These are phyloP conservation scores for Rhinella marina DNA, from an alignment of 2,797 vertebrate genomes.

Conservation along the genomic window DNA sequence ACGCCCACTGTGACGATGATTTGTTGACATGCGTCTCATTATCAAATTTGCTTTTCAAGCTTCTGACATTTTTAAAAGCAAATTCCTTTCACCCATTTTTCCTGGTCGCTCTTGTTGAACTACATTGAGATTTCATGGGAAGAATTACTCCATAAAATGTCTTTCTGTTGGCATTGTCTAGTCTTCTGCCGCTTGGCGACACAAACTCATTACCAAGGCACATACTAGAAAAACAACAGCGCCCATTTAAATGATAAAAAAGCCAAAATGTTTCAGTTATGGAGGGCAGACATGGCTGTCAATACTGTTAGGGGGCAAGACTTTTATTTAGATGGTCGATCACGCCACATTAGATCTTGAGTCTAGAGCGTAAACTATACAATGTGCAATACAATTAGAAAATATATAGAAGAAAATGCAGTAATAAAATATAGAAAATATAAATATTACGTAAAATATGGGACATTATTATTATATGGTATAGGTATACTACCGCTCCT, in stretches of 20 bases:
- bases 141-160: constrained; percentile 21
- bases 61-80: constrained; percentile 45
- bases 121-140: constrained; percentile 50
- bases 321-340: neutral
- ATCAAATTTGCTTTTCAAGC: constrained; percentile 38
- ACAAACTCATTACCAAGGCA: constrained; percentile 21
- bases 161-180: constrained; percentile 21
- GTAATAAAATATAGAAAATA: neutral
- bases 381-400: neutral
- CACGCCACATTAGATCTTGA: neutral
- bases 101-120: constrained; percentile 37
- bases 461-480: too few species aligned
- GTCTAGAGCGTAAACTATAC: neutral
- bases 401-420: neutral
- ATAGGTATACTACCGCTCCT: too few species aligned
- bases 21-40: constrained; percentile 39
- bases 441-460: neutral
- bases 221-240: neutral
- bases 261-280: neutral
- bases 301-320: neutral
- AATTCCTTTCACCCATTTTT: constrained; percentile 25
- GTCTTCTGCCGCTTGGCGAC: neutral
- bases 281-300: neutral
- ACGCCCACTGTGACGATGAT: constrained; percentile 39
- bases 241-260: constrained; percentile 19